Percentiles rank a stretch among this genome's conserved stretches.
phyloP scores from a whole-genome alignment of 2,797 vertebrate species.

The Pipistrellus nathusii region DNA sequence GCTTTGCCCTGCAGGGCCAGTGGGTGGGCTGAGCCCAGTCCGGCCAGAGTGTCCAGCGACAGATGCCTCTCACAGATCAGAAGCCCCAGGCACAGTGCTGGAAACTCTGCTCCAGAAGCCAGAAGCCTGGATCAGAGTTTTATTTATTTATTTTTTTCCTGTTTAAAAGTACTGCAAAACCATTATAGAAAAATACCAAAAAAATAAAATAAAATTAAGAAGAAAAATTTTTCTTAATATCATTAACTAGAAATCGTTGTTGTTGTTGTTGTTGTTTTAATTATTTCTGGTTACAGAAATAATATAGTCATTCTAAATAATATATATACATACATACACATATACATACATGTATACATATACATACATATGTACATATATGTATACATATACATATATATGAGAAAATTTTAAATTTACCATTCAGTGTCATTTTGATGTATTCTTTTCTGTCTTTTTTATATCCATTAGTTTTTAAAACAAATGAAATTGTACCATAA shows the following conservation, averaged over 20 bases:
- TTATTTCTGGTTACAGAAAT: slow-evolving; percentile 17
- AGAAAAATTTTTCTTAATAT: background rate
- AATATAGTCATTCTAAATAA: background rate
- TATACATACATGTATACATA: no score
- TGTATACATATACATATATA: background rate
- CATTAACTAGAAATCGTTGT: background rate
- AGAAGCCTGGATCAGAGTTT: background rate
- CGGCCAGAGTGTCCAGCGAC: background rate
- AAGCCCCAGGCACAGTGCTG: background rate
- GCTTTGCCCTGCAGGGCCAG: background rate
- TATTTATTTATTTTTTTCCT: background rate
- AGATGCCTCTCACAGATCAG: background rate
- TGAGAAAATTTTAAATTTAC: background rate
- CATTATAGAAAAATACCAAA: background rate
- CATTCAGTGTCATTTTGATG: background rate
- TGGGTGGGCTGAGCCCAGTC: background rate
- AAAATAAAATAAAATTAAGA: background rate
- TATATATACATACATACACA: no score
- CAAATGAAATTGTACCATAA: background rate
- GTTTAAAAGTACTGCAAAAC: background rate
- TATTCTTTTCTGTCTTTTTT: background rate
- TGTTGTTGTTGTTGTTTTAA: no score
- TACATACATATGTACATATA: background rate
- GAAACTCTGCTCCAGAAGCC: background rate
- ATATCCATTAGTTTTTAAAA: background rate